Evolutionary conservation across 2,113 vertebrate species (phyloP).

Genomic region (Entomyzon cyanotis): DNA sequence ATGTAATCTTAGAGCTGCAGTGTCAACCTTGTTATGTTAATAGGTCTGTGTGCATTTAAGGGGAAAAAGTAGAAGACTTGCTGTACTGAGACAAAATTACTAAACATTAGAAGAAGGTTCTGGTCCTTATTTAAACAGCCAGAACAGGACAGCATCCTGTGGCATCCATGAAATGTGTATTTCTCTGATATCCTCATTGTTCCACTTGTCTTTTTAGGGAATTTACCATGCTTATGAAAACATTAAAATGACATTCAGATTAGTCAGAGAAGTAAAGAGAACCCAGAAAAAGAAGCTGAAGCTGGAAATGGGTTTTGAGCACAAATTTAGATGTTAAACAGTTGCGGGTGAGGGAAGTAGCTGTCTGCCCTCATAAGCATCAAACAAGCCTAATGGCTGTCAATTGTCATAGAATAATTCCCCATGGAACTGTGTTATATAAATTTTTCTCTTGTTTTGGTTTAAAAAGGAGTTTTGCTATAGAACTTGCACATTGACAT

Average conservation of each 20-base stretch:
- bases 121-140: background rate
- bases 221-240: background rate
- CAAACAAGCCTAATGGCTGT: slow-evolving; percentile 45
- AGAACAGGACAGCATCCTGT: background rate
- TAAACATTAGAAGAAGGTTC: background rate
- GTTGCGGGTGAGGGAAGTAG: background rate
- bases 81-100: background rate
- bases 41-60: background rate
- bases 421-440: background rate
- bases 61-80: background rate
- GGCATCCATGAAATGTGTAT: background rate
- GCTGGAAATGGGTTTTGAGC: slow-evolving; percentile 12
- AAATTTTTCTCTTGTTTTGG: slow-evolving; percentile 29
- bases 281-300: slow-evolving; percentile 13
- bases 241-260: slow-evolving; percentile 21
- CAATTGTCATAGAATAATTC: slow-evolving; percentile 43
- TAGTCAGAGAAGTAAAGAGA: slow-evolving; percentile 15
- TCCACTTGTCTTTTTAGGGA: slow-evolving; percentile 2
- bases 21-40: background rate
- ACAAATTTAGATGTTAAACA: slow-evolving; percentile 52
- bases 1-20: background rate
- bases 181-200: background rate
- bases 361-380: slow-evolving; percentile 44
- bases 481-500: background rate
- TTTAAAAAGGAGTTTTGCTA: background rate